A percentile compares a stretch with the other conserved stretches of the same genome.
Conservation (phyloP, 2,113 vertebrate species). For the Stigmatopora argus region DNA sequence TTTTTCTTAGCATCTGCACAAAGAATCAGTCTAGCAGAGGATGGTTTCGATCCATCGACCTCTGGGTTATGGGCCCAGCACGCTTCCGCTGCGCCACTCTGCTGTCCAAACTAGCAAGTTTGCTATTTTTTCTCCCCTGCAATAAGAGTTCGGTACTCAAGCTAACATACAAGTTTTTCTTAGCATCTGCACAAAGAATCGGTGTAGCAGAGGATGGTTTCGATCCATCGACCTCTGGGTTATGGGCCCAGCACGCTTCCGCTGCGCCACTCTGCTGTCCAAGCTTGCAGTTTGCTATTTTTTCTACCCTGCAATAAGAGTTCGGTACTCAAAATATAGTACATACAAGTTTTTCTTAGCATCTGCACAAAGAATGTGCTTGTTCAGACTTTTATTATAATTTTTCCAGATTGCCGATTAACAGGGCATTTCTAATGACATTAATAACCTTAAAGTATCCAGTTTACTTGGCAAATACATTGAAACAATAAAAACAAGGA, state of each 20-base stretch:
- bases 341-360: too few species aligned
- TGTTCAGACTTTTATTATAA: background rate
- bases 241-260: conserved; percentile 34
- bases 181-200: too few species aligned
- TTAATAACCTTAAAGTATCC: background rate
- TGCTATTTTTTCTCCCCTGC: too few species aligned
- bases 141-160: too few species aligned
- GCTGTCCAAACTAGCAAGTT: too few species aligned
- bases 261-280: conserved; percentile 29
- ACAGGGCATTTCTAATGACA: background rate
- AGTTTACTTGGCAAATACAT: background rate
- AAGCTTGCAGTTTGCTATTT: too few species aligned
- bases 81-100: conserved; percentile 81
- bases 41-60: conserved; percentile 81
- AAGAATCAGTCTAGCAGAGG: too few species aligned
- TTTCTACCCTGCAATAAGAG: too few species aligned
- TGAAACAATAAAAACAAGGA: background rate
- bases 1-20: too few species aligned
- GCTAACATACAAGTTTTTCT: too few species aligned
- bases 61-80: conserved; percentile 82
- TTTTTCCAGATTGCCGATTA: background rate
- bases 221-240: conserved; percentile 35
- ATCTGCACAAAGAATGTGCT: too few species aligned
- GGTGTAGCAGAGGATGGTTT: conserved; percentile 33
- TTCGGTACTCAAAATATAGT: too few species aligned